Conservation (phyloP, 2,888 invertebrate species). For the Drosophila anceps region DNA sequence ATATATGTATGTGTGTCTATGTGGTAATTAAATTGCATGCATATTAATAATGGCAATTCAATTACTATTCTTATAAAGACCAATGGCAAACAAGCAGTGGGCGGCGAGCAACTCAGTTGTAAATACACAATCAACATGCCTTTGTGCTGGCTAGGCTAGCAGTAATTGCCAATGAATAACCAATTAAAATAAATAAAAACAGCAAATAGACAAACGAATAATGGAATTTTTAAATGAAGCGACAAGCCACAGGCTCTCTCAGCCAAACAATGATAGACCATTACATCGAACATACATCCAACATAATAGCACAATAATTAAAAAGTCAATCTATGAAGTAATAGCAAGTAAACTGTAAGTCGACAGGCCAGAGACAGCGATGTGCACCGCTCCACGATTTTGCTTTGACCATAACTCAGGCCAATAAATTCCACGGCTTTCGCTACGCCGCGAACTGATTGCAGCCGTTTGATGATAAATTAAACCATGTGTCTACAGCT, state of each 20-base stretch:
- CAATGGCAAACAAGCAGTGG: conserved; percentile 17
- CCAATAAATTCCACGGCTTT: conserved; percentile 72
- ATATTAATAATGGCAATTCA: conserved; percentile 43
- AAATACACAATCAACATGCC: conserved; percentile 24
- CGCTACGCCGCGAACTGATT: conserved; percentile 62
- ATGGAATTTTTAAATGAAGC: conserved; percentile 55
- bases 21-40: conserved; percentile 27
- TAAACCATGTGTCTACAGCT: conserved; percentile 75
- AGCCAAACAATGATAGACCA: background rate
- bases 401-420: conserved; percentile 56
- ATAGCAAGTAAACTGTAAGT: conserved; percentile 26
- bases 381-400: conserved; percentile 23
- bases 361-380: conserved; percentile 24
- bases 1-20: background rate
- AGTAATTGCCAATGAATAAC: conserved; percentile 66
- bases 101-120: conserved; percentile 9
- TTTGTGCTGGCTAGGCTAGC: conserved; percentile 20
- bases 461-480: conserved; percentile 77
- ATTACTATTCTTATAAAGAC: conserved; percentile 45
- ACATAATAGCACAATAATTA: conserved; percentile 51
- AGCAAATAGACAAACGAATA: conserved; percentile 46
- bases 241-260: background rate
- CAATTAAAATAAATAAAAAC: conserved; percentile 64
- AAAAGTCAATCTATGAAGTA: conserved; percentile 39
- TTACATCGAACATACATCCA: background rate